Evolutionary conservation across 1,140 invertebrate genomes (phyloP), one percentile per base, ranked within the genome.

Genomic region (Lanistes nyassanus): DNA sequence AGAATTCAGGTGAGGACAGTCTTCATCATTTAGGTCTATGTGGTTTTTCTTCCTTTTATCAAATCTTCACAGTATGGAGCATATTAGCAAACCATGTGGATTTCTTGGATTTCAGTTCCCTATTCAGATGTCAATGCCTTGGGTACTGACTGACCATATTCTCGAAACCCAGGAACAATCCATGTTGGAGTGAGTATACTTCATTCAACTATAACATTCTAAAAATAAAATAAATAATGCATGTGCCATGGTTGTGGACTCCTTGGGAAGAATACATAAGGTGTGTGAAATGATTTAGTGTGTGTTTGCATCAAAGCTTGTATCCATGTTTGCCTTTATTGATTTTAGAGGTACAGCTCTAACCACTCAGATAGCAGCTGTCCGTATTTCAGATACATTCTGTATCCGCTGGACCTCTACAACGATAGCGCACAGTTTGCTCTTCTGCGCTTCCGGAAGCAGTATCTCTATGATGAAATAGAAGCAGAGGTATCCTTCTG

Each of bases 101-200:
- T 47, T 6, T 3, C 5, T 47, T 29, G 55, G 62, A 90, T 92
- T 62, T 69, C 93, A 99, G 93, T 99, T 99, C 90, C 98, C 98
- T 0, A 99, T 99, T 85, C 98, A 99, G 89, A 99, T 99, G 98
- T 99, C 98, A 6, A 98, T 99, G 95, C 98, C 98, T 0, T 99
- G 98, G 98, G 99, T 99, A 86, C 91, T 99, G 31, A 99, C 97
- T 4, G 98, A 99, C 91, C 97, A 99, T 87, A 98, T 99, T 83
- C 90, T 99, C 60, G 94, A 95, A 86, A 98, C 97, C 51, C 98
- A 98, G 89, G 97, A 99, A 85, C 95, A 97, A 0, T 97, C 97
- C 0, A 97, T 99, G 95, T 99, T 99, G 96, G 98, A 99, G 94
- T 96, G 88, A 93, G 94, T 92, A 36, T 2, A 66, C 26, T 66